A percentile compares a stretch with the other conserved stretches of the same genome.
phyloP scores from a whole-genome alignment of 2,888 invertebrate species.

The Cheilosia pagana region DNA sequence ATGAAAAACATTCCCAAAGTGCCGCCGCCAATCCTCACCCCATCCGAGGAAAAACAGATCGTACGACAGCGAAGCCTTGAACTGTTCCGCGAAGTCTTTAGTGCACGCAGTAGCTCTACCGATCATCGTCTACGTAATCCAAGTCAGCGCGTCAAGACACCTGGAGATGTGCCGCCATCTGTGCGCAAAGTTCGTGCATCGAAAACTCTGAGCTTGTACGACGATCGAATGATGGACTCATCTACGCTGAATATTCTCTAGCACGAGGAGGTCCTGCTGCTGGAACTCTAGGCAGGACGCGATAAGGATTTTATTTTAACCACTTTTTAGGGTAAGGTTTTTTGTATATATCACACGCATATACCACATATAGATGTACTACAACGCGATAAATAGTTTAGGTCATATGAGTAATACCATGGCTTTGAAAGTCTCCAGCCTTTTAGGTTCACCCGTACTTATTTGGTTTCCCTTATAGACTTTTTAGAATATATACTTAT shows the following conservation, averaged over 20 bases:
- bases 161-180: constrained; percentile 92
- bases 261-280: constrained; percentile 84
- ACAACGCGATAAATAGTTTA: neutral
- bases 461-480: constrained; percentile 37
- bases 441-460: constrained; percentile 20
- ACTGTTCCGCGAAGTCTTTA: constrained; percentile 90
- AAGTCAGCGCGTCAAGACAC: constrained; percentile 91
- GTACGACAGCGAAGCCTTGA: constrained; percentile 89
- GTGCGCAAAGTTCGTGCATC: constrained; percentile 89
- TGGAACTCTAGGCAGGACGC: constrained; percentile 80
- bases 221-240: constrained; percentile 92
- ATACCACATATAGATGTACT: constrained; percentile 14
- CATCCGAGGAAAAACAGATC: constrained; percentile 79
- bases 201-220: constrained; percentile 92
- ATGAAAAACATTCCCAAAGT: constrained; percentile 78
- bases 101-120: constrained; percentile 86
- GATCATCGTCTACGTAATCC: constrained; percentile 87
- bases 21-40: constrained; percentile 20
- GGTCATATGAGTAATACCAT: constrained; percentile 20
- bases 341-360: constrained; percentile 53
- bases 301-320: constrained; percentile 33
- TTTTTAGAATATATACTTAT: constrained; percentile 27
- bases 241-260: constrained; percentile 83
- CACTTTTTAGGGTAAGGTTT: constrained; percentile 48
- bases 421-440: constrained; percentile 24